Evolutionary conservation across 1,140 invertebrate species (phyloP), one percentile per base, ranked within the genome.

Genomic region (Nymphalis io): DNA sequence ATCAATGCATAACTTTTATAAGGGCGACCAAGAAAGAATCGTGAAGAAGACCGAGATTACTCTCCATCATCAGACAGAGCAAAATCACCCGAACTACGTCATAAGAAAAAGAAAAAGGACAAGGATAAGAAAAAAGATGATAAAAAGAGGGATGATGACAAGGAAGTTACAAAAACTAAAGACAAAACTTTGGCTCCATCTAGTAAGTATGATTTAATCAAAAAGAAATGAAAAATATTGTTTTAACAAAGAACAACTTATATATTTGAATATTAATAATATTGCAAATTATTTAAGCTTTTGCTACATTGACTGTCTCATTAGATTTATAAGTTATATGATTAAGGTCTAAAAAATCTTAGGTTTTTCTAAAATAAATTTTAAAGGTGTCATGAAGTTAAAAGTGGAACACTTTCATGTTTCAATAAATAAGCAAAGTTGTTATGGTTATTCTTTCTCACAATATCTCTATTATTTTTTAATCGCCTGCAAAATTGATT

Each of bases 61-160:
- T 87, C 88, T 1, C 84, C 83, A 38, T 80, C 82, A 16, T 81
- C 84, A 10, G 85, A 86, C 8, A 78, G 81, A 48, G 62, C 71
- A 13, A 85, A 78, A 48, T 87, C 86, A 12, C 87, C 89, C 15
- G 89, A 91, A 66, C 72, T 76, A 1, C 80, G 84, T 20, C 80
- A 84, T 57, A 92, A 92, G 69, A 92, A 92, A 76, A 91, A 90
- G 60, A 92, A 92, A 77, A 88, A 87, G 55, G 83, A 87, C 20
- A 87, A 85, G 53, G 82, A 88, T 13, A 85, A 82, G 60, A 82
- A 89, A 23, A 85, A 83, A 53, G 74, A 83, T n/a, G 48, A 57
- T 6, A 64, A 64, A 57, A 53, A 23, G 18, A 64, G 33, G 23
- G 62, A 64, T 18, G 48, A 64, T 18, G 73, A 82, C 2, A 80